These are phyloP conservation scores for Heliconius erato DNA, from an alignment of 2,888 invertebrate genomes.

Conservation along the genomic window DNA sequence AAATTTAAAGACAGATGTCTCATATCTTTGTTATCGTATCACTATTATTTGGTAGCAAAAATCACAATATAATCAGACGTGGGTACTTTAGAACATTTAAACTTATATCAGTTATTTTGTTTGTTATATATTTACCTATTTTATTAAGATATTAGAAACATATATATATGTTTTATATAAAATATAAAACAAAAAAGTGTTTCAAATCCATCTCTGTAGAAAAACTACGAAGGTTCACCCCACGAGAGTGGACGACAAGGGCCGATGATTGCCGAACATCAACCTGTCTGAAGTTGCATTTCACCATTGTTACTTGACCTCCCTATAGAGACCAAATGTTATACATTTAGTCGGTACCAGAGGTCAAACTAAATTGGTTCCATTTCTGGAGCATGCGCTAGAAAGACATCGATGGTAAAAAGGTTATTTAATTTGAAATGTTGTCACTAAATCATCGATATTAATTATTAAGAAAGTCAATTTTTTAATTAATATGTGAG, in stretches of 20 bases:
- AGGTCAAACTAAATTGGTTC: slow-evolving; percentile 59
- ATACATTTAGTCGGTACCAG: slow-evolving; percentile 53
- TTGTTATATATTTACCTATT: too few species aligned
- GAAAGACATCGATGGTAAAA: slow-evolving; percentile 58
- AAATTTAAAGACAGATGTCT: too few species aligned
- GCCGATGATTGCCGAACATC: slow-evolving; percentile 60
- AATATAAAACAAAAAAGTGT: not conserved
- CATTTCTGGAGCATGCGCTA: slow-evolving; percentile 64
- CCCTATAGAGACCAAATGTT: slow-evolving; percentile 51
- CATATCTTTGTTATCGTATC: too few species aligned
- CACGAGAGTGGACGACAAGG: slow-evolving; percentile 60
- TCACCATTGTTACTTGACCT: slow-evolving; percentile 58
- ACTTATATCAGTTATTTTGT: too few species aligned
- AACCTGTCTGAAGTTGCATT: slow-evolving; percentile 66
- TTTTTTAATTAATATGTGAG: not conserved
- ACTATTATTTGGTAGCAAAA: too few species aligned
- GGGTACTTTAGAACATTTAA: too few species aligned
- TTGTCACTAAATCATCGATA: slow-evolving; percentile 42
- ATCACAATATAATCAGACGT: too few species aligned
- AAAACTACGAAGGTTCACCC: slow-evolving; percentile 60
- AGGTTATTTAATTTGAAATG: slow-evolving; percentile 51
- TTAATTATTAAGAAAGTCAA: not conserved
- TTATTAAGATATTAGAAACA: not conserved
- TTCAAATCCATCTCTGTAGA: slow-evolving; percentile 57
- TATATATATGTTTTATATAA: not conserved